A percentile compares a stretch with the other conserved stretches of the same genome.
Conservation (phyloP, 2,113 vertebrate genomes). For the Gracilinanus agilis region DNA sequence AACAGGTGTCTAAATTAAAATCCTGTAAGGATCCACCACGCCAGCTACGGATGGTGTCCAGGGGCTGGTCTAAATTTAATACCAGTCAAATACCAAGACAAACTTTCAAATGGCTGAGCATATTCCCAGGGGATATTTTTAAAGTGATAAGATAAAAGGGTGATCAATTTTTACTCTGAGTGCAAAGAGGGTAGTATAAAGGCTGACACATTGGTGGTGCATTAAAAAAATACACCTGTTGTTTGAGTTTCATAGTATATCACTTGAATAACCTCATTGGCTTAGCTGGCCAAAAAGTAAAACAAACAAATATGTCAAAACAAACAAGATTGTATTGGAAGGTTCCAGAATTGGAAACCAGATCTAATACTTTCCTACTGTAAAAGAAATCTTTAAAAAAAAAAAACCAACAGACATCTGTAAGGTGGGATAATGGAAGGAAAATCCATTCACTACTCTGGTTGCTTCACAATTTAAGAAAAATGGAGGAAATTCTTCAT, state of each 20-base stretch:
- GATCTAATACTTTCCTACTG: background rate
- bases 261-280: background rate
- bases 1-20: conserved; percentile 62
- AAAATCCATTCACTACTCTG: background rate
- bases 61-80: conserved; percentile 33
- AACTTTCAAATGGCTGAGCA: conserved; percentile 4
- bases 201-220: background rate
- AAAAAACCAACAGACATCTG: background rate
- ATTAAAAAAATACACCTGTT: background rate
- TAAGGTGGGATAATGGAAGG: background rate
- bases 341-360: background rate
- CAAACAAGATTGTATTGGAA: background rate
- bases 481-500: background rate
- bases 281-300: background rate
- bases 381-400: background rate
- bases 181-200: background rate
- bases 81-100: conserved; percentile 45
- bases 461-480: too few species aligned
- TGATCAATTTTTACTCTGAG: background rate
- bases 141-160: background rate
- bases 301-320: background rate
- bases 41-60: rapidly evolving
- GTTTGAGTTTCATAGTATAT: background rate
- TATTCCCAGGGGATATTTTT: background rate
- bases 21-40: background rate